phyloP scores from a whole-genome alignment of 2,113 vertebrate species.

The Gulo gulo region DNA sequence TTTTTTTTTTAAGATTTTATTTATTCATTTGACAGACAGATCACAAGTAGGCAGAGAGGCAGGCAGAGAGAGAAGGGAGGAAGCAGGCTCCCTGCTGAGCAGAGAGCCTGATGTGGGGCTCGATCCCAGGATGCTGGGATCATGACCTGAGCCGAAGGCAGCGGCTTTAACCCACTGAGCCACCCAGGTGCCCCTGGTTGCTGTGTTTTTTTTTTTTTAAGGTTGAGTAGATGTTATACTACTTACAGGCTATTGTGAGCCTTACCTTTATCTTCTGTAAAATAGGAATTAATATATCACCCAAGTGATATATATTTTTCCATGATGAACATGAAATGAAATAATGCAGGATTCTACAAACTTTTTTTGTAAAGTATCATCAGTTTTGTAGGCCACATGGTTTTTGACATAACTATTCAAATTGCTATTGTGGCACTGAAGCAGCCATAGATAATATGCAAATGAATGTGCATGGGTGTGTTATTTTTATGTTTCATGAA shows the following conservation, averaged over 20 bases:
- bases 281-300: background rate
- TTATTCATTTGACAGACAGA: no score
- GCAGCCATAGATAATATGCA: background rate
- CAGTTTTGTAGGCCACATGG: background rate
- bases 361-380: constrained; percentile 40
- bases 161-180: no score
- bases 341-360: background rate
- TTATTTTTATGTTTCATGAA: constrained; percentile 24
- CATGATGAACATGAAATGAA: background rate
- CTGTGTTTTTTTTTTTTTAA: background rate
- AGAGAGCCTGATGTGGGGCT: no score
- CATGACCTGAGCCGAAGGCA: no score
- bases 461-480: background rate
- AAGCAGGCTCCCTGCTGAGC: no score
- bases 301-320: background rate
- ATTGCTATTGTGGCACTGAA: background rate
- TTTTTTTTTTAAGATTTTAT: background rate
- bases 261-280: constrained; percentile 2
- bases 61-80: no score
- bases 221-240: background rate
- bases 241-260: background rate
- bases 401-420: background rate
- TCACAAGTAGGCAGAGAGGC: no score
- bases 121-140: no score
- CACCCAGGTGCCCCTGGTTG: no score